Evolutionary conservation across 2,888 invertebrate genomes (phyloP).

Genomic region (Emesis furor): DNA sequence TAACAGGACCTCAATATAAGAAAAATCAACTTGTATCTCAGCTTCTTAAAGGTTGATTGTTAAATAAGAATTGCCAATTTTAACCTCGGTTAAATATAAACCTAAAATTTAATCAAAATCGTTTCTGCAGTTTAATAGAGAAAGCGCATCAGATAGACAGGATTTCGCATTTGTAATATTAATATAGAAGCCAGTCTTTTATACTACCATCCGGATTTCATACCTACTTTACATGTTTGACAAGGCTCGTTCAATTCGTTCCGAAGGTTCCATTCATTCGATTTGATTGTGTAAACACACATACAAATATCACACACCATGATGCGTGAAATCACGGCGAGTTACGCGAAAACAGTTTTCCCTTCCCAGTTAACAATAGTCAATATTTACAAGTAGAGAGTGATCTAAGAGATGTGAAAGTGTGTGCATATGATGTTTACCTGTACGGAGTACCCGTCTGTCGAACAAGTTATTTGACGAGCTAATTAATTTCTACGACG

Average conservation of each 20-base stretch:
- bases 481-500: not conserved
- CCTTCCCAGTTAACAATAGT: constrained; percentile 22
- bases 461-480: not conserved
- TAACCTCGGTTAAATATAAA: too few species aligned
- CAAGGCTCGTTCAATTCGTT: not conserved
- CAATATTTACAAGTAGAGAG: constrained; percentile 18
- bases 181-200: too few species aligned
- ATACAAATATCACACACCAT: not conserved
- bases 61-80: too few species aligned
- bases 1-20: too few species aligned
- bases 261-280: not conserved
- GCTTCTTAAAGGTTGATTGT: too few species aligned
- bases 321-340: not conserved
- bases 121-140: too few species aligned
- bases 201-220: too few species aligned
- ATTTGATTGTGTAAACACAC: not conserved
- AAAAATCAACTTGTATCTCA: too few species aligned
- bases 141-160: too few species aligned
- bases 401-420: constrained; percentile 18
- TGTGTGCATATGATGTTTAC: not conserved
- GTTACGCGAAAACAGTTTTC: constrained; percentile 24
- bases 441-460: not conserved
- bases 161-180: too few species aligned
- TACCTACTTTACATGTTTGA: too few species aligned
- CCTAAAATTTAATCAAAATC: too few species aligned